These are phyloP conservation scores for Leptopilina boulardi DNA, from an alignment of 1,140 invertebrate genomes.

Conservation along the genomic window DNA sequence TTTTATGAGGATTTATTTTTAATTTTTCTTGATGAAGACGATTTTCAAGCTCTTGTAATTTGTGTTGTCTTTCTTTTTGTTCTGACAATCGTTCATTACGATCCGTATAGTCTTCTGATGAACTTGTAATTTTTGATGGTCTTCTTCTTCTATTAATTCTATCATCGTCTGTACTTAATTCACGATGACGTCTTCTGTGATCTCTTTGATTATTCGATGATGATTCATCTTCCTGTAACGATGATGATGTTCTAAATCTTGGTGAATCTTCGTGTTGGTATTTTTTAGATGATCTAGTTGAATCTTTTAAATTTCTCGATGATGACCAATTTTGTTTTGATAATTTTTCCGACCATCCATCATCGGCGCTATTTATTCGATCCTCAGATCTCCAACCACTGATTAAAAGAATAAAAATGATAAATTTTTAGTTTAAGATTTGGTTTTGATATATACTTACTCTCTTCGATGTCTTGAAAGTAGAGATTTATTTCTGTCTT, in stretches of 20 bases:
- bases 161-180: slow-evolving; percentile 68
- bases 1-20: not conserved
- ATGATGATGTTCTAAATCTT: slow-evolving; percentile 51
- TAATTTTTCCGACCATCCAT: slow-evolving; percentile 64
- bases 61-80: not conserved
- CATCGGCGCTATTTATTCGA: slow-evolving; percentile 60
- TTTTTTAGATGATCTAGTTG: slow-evolving; percentile 50
- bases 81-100: slow-evolving; percentile 42
- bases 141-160: slow-evolving; percentile 53
- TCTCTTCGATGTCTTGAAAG: slow-evolving; percentile 59
- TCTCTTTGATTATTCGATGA: slow-evolving; percentile 47
- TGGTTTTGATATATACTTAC: slow-evolving; percentile 58
- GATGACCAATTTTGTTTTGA: slow-evolving; percentile 47
- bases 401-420: slow-evolving; percentile 34
- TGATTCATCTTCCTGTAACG: slow-evolving; percentile 47
- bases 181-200: slow-evolving; percentile 45
- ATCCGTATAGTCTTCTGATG: slow-evolving; percentile 69
- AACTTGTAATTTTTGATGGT: slow-evolving; percentile 63
- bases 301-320: slow-evolving; percentile 52
- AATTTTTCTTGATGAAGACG: not conserved
- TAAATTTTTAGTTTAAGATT: not conserved
- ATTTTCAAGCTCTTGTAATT: not conserved
- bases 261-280: slow-evolving; percentile 42
- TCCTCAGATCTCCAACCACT: slow-evolving; percentile 70
- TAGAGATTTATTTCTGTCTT: slow-evolving; percentile 59